Base-by-base conservation (phyloP, 2,888 invertebrate genomes). In the Agrotis puta region DNA sequence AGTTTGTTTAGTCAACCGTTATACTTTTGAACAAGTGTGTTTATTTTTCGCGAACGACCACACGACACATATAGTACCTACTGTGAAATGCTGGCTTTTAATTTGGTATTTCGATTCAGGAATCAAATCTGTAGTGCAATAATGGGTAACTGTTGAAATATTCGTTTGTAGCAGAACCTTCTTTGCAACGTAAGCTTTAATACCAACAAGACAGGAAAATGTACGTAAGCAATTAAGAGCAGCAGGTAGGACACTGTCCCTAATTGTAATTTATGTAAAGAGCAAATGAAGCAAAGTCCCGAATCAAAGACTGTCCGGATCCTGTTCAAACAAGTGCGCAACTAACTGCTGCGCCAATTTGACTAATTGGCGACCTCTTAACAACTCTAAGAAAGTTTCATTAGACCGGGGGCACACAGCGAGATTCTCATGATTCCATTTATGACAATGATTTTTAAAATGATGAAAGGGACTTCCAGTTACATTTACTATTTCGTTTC, bases 311-410 rank as follows among this genome's bases (percentile, higher is more conserved):
- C 83, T 74, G 70, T 70, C 64, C 75, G 82, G 73, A 84, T 81
- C 86, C 85, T 85, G 86, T 85, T 74, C 82, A 86, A 84, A 88
- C 88, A 88, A 83, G 82, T 82, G 80, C 64, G 73, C 80, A 79
- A 85, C 84, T 85, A 81, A 85, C 86, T 84, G 79, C 85, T 77
- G 81, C 85, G 85, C 81, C 90, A 87, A 91, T 91, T 91, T 91
- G 89, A 88, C 90, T 91, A 91, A 91, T 91, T 91, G 91, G 83
- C 83, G 87, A 86, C 89, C 86, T 86, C 88, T 86, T 85, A 78
- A 84, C 88, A 74, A 85, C 86, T 88, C 81, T 81, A 86, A 89
- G 88, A 89, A 89, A 89, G 85, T 89, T 88, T 45, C 14, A n/a
- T 72, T 70, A 80, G 61, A 84, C n/a, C 39, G 61, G 81, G n/a